Percentiles rank a stretch among this genome's conserved stretches.
phyloP scores from a whole-genome alignment of 2,797 vertebrate genomes.

The Glyptemys insculpta region DNA sequence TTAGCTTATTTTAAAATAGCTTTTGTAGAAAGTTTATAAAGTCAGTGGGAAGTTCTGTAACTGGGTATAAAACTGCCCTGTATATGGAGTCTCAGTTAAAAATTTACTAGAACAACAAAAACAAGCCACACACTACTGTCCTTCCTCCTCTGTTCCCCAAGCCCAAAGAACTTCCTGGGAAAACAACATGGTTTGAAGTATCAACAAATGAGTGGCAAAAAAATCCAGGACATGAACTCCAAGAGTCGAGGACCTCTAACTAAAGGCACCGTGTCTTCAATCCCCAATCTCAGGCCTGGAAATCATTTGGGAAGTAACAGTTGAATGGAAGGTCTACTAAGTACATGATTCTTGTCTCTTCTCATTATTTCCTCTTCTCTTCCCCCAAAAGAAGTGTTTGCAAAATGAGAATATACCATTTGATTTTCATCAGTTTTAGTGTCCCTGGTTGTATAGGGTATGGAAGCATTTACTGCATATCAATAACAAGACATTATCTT shows the following conservation, averaged over 20 bases:
- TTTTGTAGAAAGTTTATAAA: background rate
- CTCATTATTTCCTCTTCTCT: background rate
- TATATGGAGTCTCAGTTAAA: background rate
- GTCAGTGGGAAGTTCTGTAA: background rate
- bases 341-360: background rate
- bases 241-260: background rate
- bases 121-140: background rate
- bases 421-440: background rate
- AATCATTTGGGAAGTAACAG: too few relatives aligned
- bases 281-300: background rate
- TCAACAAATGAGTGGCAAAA: background rate
- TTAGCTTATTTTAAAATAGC: background rate
- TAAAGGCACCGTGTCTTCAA: background rate
- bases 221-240: background rate
- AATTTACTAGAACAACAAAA: background rate
- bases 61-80: background rate
- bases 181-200: background rate
- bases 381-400: background rate
- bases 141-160: background rate
- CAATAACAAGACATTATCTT: background rate
- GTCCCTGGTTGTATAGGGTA: background rate
- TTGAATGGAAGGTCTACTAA: too few relatives aligned
- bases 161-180: background rate
- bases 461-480: background rate
- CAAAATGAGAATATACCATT: background rate